These are phyloP conservation scores for Saxicola maurus DNA, from an alignment of 2,797 vertebrate genomes.

Conservation along the genomic window DNA sequence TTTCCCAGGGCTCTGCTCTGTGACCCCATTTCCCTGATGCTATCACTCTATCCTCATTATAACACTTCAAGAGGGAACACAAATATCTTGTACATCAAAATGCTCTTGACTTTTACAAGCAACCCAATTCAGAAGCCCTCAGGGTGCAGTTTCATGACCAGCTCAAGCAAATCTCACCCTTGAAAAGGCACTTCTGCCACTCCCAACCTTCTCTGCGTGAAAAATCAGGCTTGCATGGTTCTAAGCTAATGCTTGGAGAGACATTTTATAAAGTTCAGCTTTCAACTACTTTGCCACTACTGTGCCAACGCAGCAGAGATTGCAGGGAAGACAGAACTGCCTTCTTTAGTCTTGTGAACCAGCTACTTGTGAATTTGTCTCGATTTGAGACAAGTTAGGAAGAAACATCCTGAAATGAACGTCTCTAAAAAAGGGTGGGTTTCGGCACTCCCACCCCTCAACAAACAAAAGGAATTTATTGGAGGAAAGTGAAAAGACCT, in stretches of 20 bases:
- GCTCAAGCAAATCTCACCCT: not conserved
- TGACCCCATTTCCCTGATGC: not conserved
- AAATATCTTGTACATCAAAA: not conserved
- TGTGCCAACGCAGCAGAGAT: not conserved
- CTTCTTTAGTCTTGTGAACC: not conserved
- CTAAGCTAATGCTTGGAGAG: not conserved
- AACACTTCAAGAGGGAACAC: constrained; percentile 3
- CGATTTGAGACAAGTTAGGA: not conserved
- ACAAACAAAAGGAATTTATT: not conserved
- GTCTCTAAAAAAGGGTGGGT: not conserved
- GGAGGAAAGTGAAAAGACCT: not conserved
- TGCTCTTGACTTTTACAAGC: not conserved
- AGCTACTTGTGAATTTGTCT: fast-evolving
- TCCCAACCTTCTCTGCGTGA: not conserved
- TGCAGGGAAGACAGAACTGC: not conserved
- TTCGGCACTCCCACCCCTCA: not conserved
- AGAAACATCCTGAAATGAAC: fast-evolving
- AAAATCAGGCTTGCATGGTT: not conserved
- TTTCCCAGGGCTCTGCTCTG: not conserved
- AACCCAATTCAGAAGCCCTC: constrained; percentile 18
- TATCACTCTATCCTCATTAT: not conserved
- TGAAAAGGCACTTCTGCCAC: not conserved
- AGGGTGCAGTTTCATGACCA: not conserved
- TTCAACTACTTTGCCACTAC: not conserved
- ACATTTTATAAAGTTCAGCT: not conserved